Percentiles rank a stretch among this genome's conserved stretches.
These are phyloP conservation scores for Clarias batrachus DNA, from an alignment of 2,113 vertebrate genomes.

Conservation along the genomic window DNA sequence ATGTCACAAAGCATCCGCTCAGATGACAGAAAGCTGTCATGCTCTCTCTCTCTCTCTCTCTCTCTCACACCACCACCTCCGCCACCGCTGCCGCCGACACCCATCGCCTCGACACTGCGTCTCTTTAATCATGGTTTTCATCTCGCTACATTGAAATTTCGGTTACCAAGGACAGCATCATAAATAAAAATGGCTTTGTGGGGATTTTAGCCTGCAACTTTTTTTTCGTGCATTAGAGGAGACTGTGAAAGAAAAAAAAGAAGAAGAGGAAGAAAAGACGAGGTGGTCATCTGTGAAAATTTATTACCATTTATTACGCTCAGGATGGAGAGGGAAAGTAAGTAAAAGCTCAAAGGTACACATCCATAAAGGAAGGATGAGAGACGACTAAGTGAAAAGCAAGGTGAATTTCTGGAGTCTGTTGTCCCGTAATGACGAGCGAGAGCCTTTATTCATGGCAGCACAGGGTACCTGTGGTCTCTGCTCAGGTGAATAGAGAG, in stretches of 20 bases:
- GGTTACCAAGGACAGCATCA: constrained; percentile 94
- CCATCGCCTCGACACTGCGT: constrained; percentile 79
- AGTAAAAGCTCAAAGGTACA: constrained; percentile 86
- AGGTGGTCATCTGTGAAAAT: constrained; percentile 89
- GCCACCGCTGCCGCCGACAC: constrained; percentile 49
- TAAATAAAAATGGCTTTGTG: constrained; percentile 93
- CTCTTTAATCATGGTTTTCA: constrained; percentile 98
- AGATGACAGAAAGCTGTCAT: constrained; percentile 74
- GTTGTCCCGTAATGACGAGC: constrained; percentile 86
- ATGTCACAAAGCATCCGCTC: constrained; percentile 39
- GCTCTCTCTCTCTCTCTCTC: constrained; percentile 57
- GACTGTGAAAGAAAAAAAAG: constrained; percentile 28
- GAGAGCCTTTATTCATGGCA: constrained; percentile 84
- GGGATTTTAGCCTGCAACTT: constrained; percentile 83
- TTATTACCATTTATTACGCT: constrained; percentile 92
- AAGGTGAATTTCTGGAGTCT: constrained; percentile 88
- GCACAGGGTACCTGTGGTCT: constrained; percentile 79
- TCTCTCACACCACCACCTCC: constrained; percentile 22
- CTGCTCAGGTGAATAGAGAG: constrained; percentile 77
- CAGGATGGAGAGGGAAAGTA: constrained; percentile 72
- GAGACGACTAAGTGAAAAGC: constrained; percentile 86
- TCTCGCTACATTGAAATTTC: constrained; percentile 96
- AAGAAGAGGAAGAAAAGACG: constrained; percentile 56
- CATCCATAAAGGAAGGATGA: constrained; percentile 81
- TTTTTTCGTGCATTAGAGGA: constrained; percentile 47